A percentile compares a stretch with the other conserved stretches of the same genome.
phyloP scores from a whole-genome alignment of 2,113 vertebrate genomes.

The Podarcis muralis region DNA sequence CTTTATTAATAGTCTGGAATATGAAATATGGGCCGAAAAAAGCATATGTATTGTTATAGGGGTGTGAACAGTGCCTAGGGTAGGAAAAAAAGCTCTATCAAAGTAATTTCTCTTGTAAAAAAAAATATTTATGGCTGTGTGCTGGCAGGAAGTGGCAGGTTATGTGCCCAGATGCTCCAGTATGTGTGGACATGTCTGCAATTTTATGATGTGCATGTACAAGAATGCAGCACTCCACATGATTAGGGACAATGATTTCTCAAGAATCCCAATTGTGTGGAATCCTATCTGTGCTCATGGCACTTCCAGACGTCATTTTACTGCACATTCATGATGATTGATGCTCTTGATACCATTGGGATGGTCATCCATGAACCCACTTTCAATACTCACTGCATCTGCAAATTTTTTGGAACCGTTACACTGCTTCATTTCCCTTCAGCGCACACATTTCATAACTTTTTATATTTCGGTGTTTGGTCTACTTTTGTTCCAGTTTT shows the following conservation, averaged over 20 bases:
- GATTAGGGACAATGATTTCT: neutral
- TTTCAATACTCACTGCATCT: no score
- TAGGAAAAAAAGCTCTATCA: neutral
- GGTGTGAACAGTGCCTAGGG: neutral
- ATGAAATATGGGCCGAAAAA: neutral
- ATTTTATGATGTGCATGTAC: neutral
- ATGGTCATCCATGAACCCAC: no score
- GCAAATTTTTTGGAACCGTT: no score
- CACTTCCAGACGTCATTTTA: neutral
- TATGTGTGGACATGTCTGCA: no score
- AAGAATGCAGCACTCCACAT: neutral
- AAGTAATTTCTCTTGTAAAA: neutral
- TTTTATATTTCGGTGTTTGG: no score
- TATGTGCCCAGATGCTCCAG: neutral
- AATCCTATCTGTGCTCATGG: neutral
- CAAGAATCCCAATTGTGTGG: neutral
- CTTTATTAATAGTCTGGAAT: constrained; percentile 4
- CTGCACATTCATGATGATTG: neutral
- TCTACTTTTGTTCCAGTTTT: no score
- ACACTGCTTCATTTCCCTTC: no score
- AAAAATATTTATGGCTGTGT: neutral
- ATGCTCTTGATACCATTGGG: no score
- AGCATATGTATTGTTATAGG: neutral
- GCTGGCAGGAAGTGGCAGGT: neutral
- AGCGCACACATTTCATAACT: no score